Percentiles rank a stretch among this genome's conserved stretches.
phyloP scores from a whole-genome alignment of 2,113 vertebrate species.

The Phalacrocorax brasilianus region DNA sequence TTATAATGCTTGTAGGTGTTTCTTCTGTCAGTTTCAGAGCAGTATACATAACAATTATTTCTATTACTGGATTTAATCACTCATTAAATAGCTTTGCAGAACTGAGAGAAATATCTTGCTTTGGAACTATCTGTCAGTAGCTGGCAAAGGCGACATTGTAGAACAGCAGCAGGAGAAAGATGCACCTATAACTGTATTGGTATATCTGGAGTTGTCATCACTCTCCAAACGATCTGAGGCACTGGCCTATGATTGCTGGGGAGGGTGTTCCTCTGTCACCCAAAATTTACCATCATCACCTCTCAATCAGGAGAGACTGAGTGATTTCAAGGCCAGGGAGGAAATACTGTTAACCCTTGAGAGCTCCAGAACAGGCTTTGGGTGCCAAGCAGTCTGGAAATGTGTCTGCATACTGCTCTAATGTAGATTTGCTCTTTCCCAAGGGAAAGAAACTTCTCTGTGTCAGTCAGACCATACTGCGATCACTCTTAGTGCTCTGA shows the following conservation, averaged over 20 bases:
- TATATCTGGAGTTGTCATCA: background rate
- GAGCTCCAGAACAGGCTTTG: background rate
- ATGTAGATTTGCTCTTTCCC: background rate
- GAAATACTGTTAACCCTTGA: background rate
- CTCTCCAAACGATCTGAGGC: background rate
- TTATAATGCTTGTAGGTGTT: slow-evolving; percentile 11
- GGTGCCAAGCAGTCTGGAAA: background rate
- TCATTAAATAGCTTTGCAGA: background rate
- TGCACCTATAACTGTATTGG: background rate
- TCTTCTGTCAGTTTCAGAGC: slow-evolving; percentile 6
- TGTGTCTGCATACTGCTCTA: background rate
- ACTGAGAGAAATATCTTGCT: background rate
- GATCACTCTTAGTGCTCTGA: background rate
- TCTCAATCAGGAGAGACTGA: background rate
- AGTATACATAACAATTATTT: background rate
- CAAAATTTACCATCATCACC: background rate
- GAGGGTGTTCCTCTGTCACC: background rate
- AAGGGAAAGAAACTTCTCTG: background rate
- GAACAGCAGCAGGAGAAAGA: background rate
- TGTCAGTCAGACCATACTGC: background rate
- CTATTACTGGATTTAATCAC: background rate
- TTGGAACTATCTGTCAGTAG: background rate
- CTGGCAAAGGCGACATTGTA: background rate
- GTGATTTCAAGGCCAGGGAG: background rate
- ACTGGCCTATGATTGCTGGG: background rate